Conservation (phyloP, 2,888 invertebrate genomes). For the Spodoptera exigua region DNA sequence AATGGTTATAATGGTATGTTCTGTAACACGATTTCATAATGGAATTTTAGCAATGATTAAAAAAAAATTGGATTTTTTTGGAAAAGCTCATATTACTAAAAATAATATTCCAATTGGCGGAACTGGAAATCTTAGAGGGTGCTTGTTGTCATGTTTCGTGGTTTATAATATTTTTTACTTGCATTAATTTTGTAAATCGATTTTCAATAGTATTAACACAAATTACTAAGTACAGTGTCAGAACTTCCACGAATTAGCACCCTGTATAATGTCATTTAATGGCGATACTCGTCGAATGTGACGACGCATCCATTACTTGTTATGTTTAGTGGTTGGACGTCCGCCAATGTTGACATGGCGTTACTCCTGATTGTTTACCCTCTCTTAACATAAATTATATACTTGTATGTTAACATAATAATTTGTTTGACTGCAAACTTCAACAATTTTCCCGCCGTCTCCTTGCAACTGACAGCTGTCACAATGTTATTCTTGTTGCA, state of each 20-base stretch:
- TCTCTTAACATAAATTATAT: slow-evolving; percentile 41
- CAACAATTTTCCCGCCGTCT: slow-evolving; percentile 15
- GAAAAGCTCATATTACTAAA: too few species aligned
- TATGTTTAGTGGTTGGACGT: slow-evolving; percentile 54
- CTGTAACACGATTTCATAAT: too few species aligned
- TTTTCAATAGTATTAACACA: too few species aligned
- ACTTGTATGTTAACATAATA: slow-evolving; percentile 20
- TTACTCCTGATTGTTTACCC: slow-evolving; percentile 52
- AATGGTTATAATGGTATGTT: too few species aligned
- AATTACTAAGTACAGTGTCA: too few species aligned
- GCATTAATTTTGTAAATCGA: too few species aligned
- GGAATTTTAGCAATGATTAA: too few species aligned
- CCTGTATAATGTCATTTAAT: slow-evolving; percentile 22
- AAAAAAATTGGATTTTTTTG: too few species aligned
- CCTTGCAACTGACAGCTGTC: slow-evolving; percentile 17
- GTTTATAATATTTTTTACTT: too few species aligned
- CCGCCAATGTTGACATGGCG: slow-evolving; percentile 60
- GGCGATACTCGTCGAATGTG: slow-evolving; percentile 29
- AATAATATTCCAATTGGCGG: too few species aligned
- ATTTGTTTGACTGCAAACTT: slow-evolving; percentile 14
- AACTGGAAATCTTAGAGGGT: too few species aligned
- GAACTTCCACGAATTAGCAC: not conserved
- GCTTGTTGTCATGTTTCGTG: too few species aligned
- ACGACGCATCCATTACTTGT: slow-evolving; percentile 42
- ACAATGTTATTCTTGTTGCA: slow-evolving; percentile 14